Evolutionary conservation across 2,113 vertebrate genomes (phyloP).

Genomic region (Lampris megalopsis): DNA sequence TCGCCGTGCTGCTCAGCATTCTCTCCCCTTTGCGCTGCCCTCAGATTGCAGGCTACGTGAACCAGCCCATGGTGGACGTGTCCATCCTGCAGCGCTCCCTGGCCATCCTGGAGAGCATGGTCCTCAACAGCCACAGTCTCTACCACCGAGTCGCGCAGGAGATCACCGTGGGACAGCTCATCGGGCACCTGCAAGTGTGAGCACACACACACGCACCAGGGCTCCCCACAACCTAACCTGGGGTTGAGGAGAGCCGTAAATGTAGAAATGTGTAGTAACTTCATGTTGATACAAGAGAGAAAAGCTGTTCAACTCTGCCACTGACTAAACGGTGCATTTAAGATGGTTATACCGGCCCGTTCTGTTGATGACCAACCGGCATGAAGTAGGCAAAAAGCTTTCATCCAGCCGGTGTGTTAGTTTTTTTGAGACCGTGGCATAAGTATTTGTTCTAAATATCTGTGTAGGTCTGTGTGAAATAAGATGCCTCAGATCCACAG

Average conservation of each 20-base stretch:
- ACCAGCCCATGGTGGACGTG: constrained; percentile 96
- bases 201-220: constrained; percentile 86
- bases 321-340: constrained; percentile 8
- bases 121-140: constrained; percentile 96
- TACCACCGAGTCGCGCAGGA: constrained; percentile 97
- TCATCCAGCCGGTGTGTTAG: too few species aligned
- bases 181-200: constrained; percentile 99
- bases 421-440: too few species aligned
- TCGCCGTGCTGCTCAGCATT: neutral
- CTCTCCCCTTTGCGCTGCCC: neutral
- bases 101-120: constrained; percentile 98
- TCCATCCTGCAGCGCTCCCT: constrained; percentile 97
- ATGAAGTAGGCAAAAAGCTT: too few species aligned
- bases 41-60: constrained; percentile 96
- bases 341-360: constrained; percentile 14
- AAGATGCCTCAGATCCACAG: too few species aligned
- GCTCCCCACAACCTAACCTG: constrained; percentile 63
- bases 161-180: constrained; percentile 98
- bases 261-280: constrained; percentile 15
- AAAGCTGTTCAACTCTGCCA: neutral
- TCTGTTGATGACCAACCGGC: too few species aligned
- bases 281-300: neutral
- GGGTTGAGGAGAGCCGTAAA: constrained; percentile 5
- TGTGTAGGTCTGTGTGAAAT: neutral
- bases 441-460: neutral